Percentiles rank a stretch among this genome's conserved stretches.
Evolutionary conservation across 2,113 vertebrate genomes (phyloP).

Genomic region (Cochlearius cochlearius): DNA sequence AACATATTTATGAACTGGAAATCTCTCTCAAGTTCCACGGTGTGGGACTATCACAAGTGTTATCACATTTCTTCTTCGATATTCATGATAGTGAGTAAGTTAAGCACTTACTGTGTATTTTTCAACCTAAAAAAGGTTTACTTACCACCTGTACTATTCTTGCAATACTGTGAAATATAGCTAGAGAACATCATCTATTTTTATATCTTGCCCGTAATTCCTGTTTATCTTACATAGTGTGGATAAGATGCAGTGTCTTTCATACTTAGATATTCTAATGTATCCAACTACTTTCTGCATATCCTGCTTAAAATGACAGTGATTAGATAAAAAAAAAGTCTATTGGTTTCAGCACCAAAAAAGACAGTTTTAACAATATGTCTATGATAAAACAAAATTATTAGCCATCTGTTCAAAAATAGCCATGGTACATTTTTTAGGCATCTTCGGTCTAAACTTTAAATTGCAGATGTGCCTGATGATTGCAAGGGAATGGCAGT

Average conservation of each 20-base stretch:
- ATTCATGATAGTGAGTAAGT: neutral
- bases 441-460: neutral
- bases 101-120: neutral
- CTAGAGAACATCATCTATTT: neutral
- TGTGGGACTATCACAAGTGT: neutral
- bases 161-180: neutral
- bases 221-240: neutral
- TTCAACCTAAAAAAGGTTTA: neutral
- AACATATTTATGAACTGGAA: constrained; percentile 45
- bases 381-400: neutral
- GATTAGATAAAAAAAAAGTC: neutral
- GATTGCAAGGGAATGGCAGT: neutral
- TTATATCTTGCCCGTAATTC: neutral
- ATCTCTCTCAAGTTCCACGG: neutral
- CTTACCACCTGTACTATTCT: neutral
- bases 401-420: neutral
- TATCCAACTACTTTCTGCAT: neutral
- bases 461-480: neutral
- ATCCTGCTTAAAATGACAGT: neutral
- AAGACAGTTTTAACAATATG: neutral
- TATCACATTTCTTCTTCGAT: neutral
- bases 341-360: neutral
- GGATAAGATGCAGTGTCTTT: neutral
- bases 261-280: neutral
- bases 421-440: neutral